phyloP scores from a whole-genome alignment of 2,797 vertebrate species.

The Ptychadena robeensis region DNA sequence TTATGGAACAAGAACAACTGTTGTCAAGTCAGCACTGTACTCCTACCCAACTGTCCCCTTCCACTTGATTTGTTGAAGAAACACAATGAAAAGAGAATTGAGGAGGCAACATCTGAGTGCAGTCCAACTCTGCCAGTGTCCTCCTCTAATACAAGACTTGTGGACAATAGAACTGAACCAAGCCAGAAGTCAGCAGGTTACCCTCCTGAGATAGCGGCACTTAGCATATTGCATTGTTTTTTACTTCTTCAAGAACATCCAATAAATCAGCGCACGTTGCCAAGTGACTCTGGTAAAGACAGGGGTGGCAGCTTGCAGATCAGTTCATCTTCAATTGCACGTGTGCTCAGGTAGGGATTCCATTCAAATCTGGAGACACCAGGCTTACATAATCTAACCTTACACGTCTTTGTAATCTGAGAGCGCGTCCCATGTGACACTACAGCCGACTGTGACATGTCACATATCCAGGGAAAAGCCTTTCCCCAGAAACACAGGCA shows the following conservation, averaged over 20 bases:
- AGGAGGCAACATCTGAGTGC: too few species aligned
- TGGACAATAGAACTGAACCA: too few species aligned
- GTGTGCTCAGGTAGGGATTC: not conserved
- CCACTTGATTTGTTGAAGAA: too few species aligned
- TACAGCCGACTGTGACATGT: conserved; percentile 1
- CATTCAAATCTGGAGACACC: not conserved
- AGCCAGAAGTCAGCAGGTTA: not conserved
- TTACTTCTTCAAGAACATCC: not conserved
- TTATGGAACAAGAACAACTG: too few species aligned
- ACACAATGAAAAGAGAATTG: too few species aligned
- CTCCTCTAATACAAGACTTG: too few species aligned
- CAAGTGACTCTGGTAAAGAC: not conserved
- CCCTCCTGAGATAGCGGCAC: not conserved
- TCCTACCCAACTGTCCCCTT: too few species aligned
- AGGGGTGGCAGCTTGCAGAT: not conserved
- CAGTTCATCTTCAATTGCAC: not conserved
- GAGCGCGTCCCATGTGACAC: conserved; percentile 1
- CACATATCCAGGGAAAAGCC: not conserved
- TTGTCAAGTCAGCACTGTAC: too few species aligned
- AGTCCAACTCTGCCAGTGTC: too few species aligned
- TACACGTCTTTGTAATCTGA: conserved; percentile 19
- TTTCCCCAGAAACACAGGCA: not conserved
- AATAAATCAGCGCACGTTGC: not conserved
- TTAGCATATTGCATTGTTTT: not conserved
- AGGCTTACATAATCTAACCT: conserved; percentile 11